Conservation (phyloP, 2,888 invertebrate species). For the Nematopogon swammerdamellus region DNA sequence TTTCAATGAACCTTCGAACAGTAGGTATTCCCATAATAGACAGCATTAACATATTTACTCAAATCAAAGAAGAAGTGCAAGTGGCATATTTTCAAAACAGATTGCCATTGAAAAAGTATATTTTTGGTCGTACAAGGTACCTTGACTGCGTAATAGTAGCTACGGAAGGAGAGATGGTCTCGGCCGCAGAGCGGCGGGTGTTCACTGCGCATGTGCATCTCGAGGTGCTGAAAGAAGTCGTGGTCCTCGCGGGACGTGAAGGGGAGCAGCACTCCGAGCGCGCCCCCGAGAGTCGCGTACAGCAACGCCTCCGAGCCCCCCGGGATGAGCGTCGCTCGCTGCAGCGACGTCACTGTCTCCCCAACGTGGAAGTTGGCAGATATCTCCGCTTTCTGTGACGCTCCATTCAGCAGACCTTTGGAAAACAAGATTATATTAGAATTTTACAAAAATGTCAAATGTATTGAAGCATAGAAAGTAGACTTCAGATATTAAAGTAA, state of each 20-base stretch:
- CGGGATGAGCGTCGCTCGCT: conserved; percentile 93
- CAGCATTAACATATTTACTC: no score
- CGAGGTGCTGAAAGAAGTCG: conserved; percentile 98
- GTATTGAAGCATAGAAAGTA: neutral
- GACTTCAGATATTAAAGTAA: conserved; percentile 18
- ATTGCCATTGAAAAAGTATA: no score
- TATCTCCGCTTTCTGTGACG: conserved; percentile 95
- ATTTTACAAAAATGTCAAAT: no score
- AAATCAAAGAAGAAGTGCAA: no score
- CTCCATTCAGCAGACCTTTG: conserved; percentile 88
- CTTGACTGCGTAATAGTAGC: conserved; percentile 96
- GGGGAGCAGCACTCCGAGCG: conserved; percentile 89
- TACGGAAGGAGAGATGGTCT: conserved; percentile 95
- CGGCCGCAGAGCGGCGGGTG: conserved; percentile 94
- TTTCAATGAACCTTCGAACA: no score
- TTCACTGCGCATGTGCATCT: conserved; percentile 99
- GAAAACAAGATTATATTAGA: no score
- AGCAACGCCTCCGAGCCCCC: conserved; percentile 96
- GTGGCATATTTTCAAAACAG: no score
- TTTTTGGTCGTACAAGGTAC: no score
- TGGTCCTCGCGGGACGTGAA: conserved; percentile 97
- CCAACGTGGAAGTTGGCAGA: conserved; percentile 94
- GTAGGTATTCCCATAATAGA: no score
- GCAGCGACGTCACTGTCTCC: conserved; percentile 93
- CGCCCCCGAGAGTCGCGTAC: conserved; percentile 93